phyloP scores from a whole-genome alignment of 2,113 vertebrate genomes.

The Siniperca chuatsi region DNA sequence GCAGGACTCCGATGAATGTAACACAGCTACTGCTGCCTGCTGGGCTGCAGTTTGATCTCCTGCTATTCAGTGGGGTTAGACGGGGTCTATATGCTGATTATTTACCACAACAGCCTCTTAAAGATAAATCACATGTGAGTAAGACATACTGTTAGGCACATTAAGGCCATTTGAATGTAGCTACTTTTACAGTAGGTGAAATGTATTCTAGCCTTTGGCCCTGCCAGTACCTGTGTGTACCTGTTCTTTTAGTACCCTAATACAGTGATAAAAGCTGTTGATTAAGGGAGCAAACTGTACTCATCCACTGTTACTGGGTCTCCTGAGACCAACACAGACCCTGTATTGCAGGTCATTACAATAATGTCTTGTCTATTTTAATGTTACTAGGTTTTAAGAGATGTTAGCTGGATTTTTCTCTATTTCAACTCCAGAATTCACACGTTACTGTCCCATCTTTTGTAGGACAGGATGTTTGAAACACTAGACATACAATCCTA shows the following conservation, averaged over 20 bases:
- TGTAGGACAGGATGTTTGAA: conserved; percentile 58
- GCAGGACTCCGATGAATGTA: conserved; percentile 67
- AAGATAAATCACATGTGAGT: conserved; percentile 48
- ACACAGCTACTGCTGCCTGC: conserved; percentile 46
- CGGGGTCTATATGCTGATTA: conserved; percentile 42
- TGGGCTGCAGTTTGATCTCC: conserved; percentile 45
- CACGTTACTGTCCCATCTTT: conserved; percentile 8
- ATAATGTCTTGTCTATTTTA: conserved; percentile 30
- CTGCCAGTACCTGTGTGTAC: conserved; percentile 56
- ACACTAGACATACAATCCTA: conserved; percentile 68
- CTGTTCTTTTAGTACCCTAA: conserved; percentile 33
- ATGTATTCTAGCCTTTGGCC: conserved; percentile 34
- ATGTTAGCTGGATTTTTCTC: background rate
- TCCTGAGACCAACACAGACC: conserved; percentile 48
- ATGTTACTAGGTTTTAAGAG: conserved; percentile 10
- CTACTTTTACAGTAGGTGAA: conserved; percentile 59
- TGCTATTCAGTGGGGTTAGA: conserved; percentile 28
- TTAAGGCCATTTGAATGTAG: conserved; percentile 83
- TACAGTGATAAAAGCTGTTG: conserved; percentile 30
- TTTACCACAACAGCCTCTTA: conserved; percentile 50
- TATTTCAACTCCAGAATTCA: conserved; percentile 11
- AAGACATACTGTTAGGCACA: conserved; percentile 69
- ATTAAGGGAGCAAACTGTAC: conserved; percentile 42
- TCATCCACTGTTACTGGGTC: conserved; percentile 64
- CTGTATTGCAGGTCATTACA: conserved; percentile 40